These are phyloP conservation scores for Hipposideros armiger DNA, from an alignment of 2,113 vertebrate genomes.

Conservation along the genomic window DNA sequence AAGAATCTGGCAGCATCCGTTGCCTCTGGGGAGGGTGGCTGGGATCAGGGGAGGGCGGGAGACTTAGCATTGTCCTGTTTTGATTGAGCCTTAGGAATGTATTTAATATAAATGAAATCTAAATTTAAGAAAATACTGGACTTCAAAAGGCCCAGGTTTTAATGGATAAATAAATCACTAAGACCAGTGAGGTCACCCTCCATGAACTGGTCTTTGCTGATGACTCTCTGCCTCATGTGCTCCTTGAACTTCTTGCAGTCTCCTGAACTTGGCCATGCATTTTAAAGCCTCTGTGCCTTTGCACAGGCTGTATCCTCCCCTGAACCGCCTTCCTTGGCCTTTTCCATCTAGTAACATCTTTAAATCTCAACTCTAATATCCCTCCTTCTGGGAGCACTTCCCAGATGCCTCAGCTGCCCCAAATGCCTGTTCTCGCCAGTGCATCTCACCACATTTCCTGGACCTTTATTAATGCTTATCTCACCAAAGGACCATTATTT, in stretches of 20 bases:
- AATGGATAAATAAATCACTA: background rate
- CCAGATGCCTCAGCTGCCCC: rapidly evolving
- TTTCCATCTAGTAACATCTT: background rate
- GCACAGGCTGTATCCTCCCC: too few relatives aligned
- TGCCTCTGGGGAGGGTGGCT: background rate
- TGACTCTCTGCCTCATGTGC: background rate
- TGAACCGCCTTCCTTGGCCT: background rate
- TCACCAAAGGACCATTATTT: background rate
- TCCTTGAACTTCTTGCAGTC: too few relatives aligned
- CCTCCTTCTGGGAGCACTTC: background rate
- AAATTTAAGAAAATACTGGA: background rate
- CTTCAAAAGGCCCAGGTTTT: background rate
- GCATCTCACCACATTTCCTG: background rate
- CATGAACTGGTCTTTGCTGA: background rate
- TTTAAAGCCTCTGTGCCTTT: background rate
- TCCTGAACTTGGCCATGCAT: background rate
- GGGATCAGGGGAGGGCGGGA: background rate
- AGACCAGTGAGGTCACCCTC: background rate
- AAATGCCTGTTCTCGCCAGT: background rate
- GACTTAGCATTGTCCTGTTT: background rate
- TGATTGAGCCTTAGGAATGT: background rate
- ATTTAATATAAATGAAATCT: background rate
- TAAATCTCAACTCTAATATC: background rate
- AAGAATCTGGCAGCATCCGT: background rate
- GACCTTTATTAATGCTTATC: background rate